These are phyloP conservation scores for Sphaeramia orbicularis DNA, from an alignment of 2,797 vertebrate species.

Conservation along the genomic window DNA sequence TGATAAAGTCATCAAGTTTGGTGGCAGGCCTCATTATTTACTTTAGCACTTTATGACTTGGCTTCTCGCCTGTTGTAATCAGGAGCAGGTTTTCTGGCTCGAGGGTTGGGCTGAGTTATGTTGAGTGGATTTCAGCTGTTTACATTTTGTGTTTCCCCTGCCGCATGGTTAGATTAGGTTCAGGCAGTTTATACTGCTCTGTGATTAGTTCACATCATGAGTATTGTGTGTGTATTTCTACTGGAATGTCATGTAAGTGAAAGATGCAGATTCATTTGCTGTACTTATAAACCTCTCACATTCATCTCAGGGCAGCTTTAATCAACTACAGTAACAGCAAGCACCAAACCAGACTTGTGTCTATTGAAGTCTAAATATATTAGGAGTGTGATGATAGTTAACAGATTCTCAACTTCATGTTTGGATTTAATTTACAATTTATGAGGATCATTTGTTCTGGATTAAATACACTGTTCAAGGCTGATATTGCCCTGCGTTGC, in stretches of 20 bases:
- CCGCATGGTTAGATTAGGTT: slow-evolving; percentile 34
- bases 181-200: slow-evolving; percentile 26
- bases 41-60: slow-evolving; percentile 25
- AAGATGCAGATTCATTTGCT: slow-evolving; percentile 13
- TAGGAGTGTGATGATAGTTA: slow-evolving; percentile 22
- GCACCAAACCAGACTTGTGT: background rate
- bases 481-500: slow-evolving; percentile 8
- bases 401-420: slow-evolving; percentile 17
- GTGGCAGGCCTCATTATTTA: slow-evolving; percentile 5
- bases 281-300: background rate
- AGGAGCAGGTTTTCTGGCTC: slow-evolving; percentile 49
- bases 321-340: slow-evolving; percentile 1
- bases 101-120: slow-evolving; percentile 30
- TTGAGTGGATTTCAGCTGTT: slow-evolving; percentile 46
- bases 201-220: slow-evolving; percentile 30
- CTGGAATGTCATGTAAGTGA: slow-evolving; percentile 12
- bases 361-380: slow-evolving; percentile 27
- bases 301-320: slow-evolving; percentile 8
- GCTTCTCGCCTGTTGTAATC: slow-evolving; percentile 37
- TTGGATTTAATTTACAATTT: slow-evolving; percentile 34
- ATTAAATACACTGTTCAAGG: slow-evolving; percentile 24
- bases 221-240: background rate
- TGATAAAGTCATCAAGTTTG: slow-evolving; percentile 14
- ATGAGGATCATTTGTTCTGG: slow-evolving; percentile 26
- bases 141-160: slow-evolving; percentile 44